phyloP scores from a whole-genome alignment of 2,797 vertebrate species.

The Esox lucius region DNA sequence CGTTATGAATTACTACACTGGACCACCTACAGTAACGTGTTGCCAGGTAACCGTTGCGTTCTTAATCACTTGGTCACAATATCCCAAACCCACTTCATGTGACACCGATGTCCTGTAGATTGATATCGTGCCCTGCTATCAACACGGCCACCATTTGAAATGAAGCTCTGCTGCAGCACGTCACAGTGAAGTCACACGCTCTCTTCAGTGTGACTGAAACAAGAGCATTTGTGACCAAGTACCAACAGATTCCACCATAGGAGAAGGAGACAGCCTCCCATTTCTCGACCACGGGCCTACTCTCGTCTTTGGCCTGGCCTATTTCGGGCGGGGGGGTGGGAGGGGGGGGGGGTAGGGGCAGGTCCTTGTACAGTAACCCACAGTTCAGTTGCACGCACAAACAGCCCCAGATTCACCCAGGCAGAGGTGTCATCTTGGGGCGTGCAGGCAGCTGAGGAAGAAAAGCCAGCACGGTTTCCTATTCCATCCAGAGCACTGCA shows the following conservation, averaged over 20 bases:
- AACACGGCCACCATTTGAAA: not conserved
- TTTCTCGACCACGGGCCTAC: no score
- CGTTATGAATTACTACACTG: not conserved
- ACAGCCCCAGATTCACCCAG: conserved; percentile 47
- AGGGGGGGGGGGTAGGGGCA: no score
- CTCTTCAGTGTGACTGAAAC: not conserved
- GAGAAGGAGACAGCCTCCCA: not conserved
- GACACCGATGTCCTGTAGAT: not conserved
- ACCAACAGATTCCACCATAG: not conserved
- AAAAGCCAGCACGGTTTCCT: conserved; percentile 17
- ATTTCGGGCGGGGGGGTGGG: not conserved
- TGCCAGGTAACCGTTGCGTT: conserved; percentile 19
- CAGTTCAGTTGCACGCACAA: conserved; percentile 35
- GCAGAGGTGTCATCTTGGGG: conserved; percentile 32
- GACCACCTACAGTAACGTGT: conserved; percentile 29
- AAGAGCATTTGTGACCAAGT: not conserved
- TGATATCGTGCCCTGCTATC: not conserved
- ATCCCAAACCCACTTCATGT: conserved; percentile 7
- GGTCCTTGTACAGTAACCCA: not conserved
- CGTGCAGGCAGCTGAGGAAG: conserved; percentile 41
- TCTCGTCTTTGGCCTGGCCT: no score
- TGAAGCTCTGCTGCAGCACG: not conserved
- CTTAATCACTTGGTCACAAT: conserved; percentile 20
- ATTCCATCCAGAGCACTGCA: conserved; percentile 15
- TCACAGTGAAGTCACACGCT: no score